phyloP scores from a whole-genome alignment of 2,888 invertebrate species.

The Mythimna loreyi region DNA sequence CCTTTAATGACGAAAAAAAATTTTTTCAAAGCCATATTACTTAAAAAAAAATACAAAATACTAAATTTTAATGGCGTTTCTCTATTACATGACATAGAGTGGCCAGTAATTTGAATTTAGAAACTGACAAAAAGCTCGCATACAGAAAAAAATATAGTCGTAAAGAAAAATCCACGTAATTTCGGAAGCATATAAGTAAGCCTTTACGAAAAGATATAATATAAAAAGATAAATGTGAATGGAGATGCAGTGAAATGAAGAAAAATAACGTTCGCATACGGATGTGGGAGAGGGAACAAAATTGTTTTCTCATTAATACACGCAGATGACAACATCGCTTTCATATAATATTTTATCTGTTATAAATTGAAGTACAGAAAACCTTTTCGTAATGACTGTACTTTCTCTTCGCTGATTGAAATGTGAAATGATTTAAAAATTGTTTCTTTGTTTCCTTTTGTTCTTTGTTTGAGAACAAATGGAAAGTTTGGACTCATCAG shows the following conservation, averaged over 20 bases:
- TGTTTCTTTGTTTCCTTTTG: conserved; percentile 9
- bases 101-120: conserved; percentile 1
- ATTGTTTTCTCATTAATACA: conserved; percentile 71
- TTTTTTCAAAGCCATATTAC: neutral
- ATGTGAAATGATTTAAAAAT: conserved; percentile 17
- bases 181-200: conserved; percentile 26
- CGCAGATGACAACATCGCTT: conserved; percentile 24
- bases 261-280: conserved; percentile 73
- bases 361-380: conserved; percentile 30
- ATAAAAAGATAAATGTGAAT: conserved; percentile 72
- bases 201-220: conserved; percentile 47
- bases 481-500: neutral
- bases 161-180: conserved; percentile 16
- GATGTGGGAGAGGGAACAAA: conserved; percentile 64
- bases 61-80: conserved; percentile 8
- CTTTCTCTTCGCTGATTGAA: conserved; percentile 32
- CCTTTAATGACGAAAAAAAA: neutral
- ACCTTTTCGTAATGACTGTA: conserved; percentile 26
- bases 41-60: neutral
- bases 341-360: conserved; percentile 26
- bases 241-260: conserved; percentile 75
- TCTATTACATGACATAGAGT: neutral
- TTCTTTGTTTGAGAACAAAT: conserved; percentile 4
- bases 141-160: neutral
- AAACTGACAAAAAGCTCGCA: neutral